Evolutionary conservation across 2,113 vertebrate genomes (phyloP).

Genomic region (Cinclus cinclus): DNA sequence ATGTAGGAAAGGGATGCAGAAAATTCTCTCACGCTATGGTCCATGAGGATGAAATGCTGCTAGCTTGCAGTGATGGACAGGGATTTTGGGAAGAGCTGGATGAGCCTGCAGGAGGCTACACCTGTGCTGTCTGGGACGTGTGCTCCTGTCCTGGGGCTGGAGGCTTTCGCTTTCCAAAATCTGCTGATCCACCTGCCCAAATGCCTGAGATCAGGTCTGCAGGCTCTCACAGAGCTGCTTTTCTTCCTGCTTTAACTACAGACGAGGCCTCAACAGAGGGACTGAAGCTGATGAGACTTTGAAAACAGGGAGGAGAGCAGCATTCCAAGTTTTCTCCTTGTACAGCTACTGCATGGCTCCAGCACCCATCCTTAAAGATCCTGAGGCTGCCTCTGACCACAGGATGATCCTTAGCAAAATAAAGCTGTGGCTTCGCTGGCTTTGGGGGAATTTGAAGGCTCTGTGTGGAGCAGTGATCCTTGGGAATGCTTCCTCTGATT

Average conservation of each 20-base stretch:
- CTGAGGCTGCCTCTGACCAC: not conserved
- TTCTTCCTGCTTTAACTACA: not conserved
- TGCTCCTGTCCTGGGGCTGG: not conserved
- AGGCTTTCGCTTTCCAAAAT: not conserved
- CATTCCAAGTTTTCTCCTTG: not conserved
- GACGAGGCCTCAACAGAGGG: not conserved
- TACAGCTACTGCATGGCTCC: not conserved
- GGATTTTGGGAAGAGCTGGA: not conserved
- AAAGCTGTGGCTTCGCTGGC: not conserved
- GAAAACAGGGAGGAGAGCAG: not conserved
- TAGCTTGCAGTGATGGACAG: accelerated
- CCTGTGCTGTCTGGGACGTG: not conserved
- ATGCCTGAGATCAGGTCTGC: not conserved
- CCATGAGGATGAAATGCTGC: not conserved
- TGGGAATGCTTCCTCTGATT: not conserved
- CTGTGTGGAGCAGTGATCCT: not conserved
- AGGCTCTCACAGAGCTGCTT: not conserved
- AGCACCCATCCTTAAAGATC: not conserved
- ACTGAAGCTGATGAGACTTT: not conserved
- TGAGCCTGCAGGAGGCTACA: not conserved
- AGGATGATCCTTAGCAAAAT: not conserved
- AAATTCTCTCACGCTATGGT: not conserved
- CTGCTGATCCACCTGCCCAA: not conserved
- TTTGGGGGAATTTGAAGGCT: not conserved
- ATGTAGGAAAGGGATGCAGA: not conserved